Evolutionary conservation across 2,797 vertebrate species (phyloP).

Genomic region (Pangasius macronema): DNA sequence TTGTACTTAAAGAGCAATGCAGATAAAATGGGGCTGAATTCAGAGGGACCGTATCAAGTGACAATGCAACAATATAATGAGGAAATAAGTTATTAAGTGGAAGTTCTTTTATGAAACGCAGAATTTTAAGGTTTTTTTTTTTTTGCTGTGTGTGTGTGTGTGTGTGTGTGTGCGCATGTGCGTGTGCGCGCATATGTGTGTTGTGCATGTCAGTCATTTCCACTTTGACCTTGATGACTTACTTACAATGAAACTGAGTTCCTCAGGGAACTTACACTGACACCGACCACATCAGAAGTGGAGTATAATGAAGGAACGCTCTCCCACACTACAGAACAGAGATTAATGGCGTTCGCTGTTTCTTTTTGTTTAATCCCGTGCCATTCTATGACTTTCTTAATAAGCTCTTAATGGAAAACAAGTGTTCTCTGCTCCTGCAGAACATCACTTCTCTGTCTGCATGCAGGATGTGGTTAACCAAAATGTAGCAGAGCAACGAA

Average conservation of each 20-base stretch:
- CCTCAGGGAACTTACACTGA: constrained; percentile 9
- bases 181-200: too few species aligned
- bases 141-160: too few species aligned
- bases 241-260: constrained; percentile 17
- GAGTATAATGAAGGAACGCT: neutral
- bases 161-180: neutral
- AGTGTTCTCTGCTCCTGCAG: constrained; percentile 59
- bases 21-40: neutral
- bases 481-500: constrained; percentile 63
- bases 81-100: neutral
- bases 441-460: constrained; percentile 64
- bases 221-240: constrained; percentile 18
- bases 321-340: neutral
- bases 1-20: neutral
- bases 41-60: neutral
- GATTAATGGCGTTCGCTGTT: neutral
- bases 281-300: constrained; percentile 16
- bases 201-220: neutral
- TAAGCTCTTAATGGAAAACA: constrained; percentile 57
- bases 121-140: neutral
- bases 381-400: constrained; percentile 14
- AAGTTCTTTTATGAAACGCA: neutral
- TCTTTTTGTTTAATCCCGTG: neutral
- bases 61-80: neutral
- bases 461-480: constrained; percentile 85